Conservation (phyloP, 2,113 vertebrate species). For the Mungos mungo region DNA sequence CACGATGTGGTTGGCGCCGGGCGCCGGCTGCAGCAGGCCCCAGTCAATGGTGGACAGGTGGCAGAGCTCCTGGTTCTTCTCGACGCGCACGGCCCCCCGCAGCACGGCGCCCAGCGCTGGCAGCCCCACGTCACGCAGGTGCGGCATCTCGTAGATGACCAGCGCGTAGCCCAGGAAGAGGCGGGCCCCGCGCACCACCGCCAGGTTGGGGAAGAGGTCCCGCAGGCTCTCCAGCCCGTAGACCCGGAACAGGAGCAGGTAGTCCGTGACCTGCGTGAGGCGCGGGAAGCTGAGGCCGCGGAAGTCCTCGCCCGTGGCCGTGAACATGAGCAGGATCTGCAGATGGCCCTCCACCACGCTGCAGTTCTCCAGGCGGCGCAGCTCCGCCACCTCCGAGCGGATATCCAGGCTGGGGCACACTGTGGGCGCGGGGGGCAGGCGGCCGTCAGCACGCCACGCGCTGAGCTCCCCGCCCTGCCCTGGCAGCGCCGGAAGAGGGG, state of each 20-base stretch:
- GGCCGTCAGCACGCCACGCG: background rate
- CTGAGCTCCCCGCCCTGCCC: background rate
- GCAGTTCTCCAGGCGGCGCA: constrained; percentile 87
- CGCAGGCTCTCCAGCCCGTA: constrained; percentile 88
- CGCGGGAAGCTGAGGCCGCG: constrained; percentile 85
- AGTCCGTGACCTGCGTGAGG: constrained; percentile 88
- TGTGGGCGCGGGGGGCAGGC: constrained; percentile 27
- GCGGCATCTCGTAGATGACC: constrained; percentile 89
- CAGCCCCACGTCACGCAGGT: constrained; percentile 86
- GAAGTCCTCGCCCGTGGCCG: constrained; percentile 85
- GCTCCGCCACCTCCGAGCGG: constrained; percentile 85
- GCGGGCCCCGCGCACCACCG: constrained; percentile 84
- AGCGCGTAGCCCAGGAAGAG: constrained; percentile 89
- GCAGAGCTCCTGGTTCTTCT: constrained; percentile 90
- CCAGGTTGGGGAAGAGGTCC: constrained; percentile 88
- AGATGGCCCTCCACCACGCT: constrained; percentile 88
- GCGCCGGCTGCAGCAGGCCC: constrained; percentile 82
- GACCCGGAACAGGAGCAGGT: constrained; percentile 88
- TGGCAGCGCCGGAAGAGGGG: background rate
- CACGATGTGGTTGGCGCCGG: constrained; percentile 83
- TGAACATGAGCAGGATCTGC: constrained; percentile 90
- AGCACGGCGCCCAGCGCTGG: constrained; percentile 83
- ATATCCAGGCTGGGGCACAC: constrained; percentile 90
- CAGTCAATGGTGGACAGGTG: constrained; percentile 90
- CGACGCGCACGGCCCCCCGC: constrained; percentile 84